phyloP scores from a whole-genome alignment of 2,113 vertebrate genomes.

The Mus pahari region DNA sequence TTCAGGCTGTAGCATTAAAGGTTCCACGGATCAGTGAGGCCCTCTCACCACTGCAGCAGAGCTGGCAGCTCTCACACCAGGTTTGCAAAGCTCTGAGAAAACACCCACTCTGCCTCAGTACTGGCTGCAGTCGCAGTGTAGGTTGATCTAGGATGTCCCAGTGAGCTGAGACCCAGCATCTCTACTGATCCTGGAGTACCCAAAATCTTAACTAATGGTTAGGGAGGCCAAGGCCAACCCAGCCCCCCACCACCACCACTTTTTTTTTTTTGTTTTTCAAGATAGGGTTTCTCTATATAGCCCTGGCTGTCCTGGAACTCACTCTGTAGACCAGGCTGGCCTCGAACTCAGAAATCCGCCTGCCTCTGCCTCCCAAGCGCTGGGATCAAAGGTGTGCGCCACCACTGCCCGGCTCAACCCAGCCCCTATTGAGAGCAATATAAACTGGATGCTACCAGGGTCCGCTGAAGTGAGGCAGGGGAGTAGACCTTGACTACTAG shows the following conservation, averaged over 20 bases:
- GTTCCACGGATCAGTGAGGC: neutral
- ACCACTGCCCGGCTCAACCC: too few species aligned
- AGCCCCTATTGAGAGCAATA: neutral
- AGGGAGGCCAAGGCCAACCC: neutral
- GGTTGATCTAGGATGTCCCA: neutral
- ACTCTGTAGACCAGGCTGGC: too few species aligned
- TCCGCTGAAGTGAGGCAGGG: neutral
- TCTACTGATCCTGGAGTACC: neutral
- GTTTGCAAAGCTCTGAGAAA: neutral
- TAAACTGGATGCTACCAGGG: rapidly evolving
- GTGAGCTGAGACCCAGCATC: neutral
- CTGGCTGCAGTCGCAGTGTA: neutral
- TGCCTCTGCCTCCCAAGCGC: too few species aligned
- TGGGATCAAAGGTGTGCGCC: too few species aligned
- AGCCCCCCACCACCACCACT: too few species aligned
- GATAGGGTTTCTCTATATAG: too few species aligned
- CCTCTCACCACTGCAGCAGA: neutral
- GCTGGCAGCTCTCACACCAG: neutral
- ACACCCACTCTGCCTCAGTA: neutral
- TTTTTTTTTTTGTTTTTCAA: too few species aligned
- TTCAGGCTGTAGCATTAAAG: rapidly evolving
- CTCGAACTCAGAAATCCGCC: too few species aligned
- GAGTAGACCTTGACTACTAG: neutral
- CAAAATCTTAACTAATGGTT: rapidly evolving
- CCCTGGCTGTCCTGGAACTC: too few species aligned